A percentile compares a stretch with the other conserved stretches of the same genome.
Conservation (phyloP, 2,113 vertebrate genomes). For the Mormyrus lacerda region DNA sequence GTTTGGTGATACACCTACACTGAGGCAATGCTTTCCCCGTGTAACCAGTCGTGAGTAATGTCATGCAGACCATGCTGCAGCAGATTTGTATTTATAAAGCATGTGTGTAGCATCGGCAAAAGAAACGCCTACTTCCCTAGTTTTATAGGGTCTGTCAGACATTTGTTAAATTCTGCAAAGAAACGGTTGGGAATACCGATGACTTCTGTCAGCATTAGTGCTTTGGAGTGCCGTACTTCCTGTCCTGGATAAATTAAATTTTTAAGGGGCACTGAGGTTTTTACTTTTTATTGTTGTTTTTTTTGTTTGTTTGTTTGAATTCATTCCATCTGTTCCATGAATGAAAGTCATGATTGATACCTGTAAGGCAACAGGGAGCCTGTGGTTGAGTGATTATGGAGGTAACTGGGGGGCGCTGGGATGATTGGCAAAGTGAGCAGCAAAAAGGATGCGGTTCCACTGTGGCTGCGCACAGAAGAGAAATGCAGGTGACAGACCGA, state of each 20-base stretch:
- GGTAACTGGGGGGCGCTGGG: neutral
- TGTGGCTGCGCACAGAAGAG: neutral
- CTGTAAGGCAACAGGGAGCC: neutral
- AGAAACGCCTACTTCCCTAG: neutral
- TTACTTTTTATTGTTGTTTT: neutral
- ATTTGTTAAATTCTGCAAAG: neutral
- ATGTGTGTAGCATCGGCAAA: neutral
- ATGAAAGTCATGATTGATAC: neutral
- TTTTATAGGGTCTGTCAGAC: constrained; percentile 19
- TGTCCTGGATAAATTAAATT: neutral
- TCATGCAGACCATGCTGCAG: neutral
- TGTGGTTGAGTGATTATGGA: neutral
- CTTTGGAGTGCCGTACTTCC: neutral
- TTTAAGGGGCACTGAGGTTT: neutral
- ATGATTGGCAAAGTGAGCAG: neutral
- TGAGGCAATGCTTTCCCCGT: neutral
- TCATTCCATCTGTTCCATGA: neutral
- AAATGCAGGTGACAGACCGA: neutral
- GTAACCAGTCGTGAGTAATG: neutral
- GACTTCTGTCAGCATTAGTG: neutral
- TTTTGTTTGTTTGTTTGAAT: neutral
- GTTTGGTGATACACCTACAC: neutral
- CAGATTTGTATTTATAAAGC: constrained; percentile 17
- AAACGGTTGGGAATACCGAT: neutral
- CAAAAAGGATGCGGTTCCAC: neutral